phyloP scores from a whole-genome alignment of 2,888 invertebrate species.

The Tetragonula carbonaria region DNA sequence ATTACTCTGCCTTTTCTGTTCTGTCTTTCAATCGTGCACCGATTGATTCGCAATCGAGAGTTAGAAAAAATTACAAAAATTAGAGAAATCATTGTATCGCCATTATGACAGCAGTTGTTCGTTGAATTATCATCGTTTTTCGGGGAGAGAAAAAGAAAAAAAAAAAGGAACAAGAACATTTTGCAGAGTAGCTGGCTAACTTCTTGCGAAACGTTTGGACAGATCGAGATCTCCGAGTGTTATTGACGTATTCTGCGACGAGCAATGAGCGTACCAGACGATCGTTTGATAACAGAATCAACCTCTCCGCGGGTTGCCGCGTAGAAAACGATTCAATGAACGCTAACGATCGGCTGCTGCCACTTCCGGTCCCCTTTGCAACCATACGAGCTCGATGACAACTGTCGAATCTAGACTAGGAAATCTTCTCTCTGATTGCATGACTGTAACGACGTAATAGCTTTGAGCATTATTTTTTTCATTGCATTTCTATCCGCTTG shows the following conservation, averaged over 20 bases:
- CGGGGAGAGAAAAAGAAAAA: too few species aligned
- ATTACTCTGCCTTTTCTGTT: not conserved
- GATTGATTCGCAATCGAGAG: not conserved
- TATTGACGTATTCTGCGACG: slow-evolving; percentile 35
- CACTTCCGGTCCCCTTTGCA: slow-evolving; percentile 8
- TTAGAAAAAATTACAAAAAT: not conserved
- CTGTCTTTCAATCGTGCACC: not conserved
- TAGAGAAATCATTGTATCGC: not conserved
- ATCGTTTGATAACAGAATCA: slow-evolving; percentile 50
- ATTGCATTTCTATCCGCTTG: not conserved
- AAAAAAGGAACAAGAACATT: not conserved
- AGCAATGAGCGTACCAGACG: slow-evolving; percentile 41
- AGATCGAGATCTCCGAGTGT: slow-evolving; percentile 62
- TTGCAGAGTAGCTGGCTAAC: not conserved
- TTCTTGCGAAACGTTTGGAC: slow-evolving; percentile 45
- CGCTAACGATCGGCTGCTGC: slow-evolving; percentile 29
- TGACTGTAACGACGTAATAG: not conserved
- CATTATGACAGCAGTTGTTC: not conserved
- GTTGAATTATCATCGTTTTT: not conserved
- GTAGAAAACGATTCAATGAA: slow-evolving; percentile 45
- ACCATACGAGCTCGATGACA: not conserved
- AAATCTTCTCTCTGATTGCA: not conserved
- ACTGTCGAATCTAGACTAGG: not conserved
- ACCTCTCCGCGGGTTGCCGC: slow-evolving; percentile 40
- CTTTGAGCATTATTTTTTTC: not conserved